Evolutionary conservation across 1,140 invertebrate species (phyloP).

Genomic region (Drosophila prosaltans): DNA sequence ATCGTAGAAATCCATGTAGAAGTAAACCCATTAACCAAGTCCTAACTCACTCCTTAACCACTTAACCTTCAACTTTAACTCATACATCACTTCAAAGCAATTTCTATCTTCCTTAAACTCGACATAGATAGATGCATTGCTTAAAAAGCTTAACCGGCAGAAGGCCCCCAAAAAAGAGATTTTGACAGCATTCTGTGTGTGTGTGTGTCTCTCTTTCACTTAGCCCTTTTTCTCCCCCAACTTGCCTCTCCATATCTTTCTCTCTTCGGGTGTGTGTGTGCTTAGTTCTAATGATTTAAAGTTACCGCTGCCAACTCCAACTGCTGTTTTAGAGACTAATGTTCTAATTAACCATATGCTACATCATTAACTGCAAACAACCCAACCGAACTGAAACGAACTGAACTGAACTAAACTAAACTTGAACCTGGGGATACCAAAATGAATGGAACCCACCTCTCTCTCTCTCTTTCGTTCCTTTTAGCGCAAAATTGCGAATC

Average conservation of each 20-base stretch:
- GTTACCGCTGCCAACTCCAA: conserved; percentile 43
- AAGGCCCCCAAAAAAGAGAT: conserved; percentile 15
- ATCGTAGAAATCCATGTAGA: not conserved
- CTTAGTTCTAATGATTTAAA: conserved; percentile 67
- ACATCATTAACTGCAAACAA: conserved; percentile 71
- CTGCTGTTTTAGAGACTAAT: conserved; percentile 57
- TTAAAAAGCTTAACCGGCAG: conserved; percentile 30
- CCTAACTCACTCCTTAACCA: conserved; percentile 26
- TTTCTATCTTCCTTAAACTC: conserved; percentile 16
- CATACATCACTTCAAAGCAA: conserved; percentile 52
- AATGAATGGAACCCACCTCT: conserved; percentile 15
- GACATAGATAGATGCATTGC: conserved; percentile 17
- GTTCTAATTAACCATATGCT: conserved; percentile 79
- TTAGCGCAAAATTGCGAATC: conserved; percentile 71
- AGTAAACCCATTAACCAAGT: conserved; percentile 34
- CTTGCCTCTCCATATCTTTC: not conserved
- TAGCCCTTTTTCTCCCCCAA: not conserved
- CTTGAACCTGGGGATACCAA: conserved; percentile 1
- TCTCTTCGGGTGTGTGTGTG: not conserved
- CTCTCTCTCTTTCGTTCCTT: conserved; percentile 15
- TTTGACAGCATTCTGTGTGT: conserved; percentile 28
- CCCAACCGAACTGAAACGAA: conserved; percentile 8
- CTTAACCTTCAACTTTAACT: conserved; percentile 43
- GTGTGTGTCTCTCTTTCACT: not conserved
- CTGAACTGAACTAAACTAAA: conserved; percentile 8